Conservation (phyloP, 2,797 vertebrate species). For the Heliangelus exortis region DNA sequence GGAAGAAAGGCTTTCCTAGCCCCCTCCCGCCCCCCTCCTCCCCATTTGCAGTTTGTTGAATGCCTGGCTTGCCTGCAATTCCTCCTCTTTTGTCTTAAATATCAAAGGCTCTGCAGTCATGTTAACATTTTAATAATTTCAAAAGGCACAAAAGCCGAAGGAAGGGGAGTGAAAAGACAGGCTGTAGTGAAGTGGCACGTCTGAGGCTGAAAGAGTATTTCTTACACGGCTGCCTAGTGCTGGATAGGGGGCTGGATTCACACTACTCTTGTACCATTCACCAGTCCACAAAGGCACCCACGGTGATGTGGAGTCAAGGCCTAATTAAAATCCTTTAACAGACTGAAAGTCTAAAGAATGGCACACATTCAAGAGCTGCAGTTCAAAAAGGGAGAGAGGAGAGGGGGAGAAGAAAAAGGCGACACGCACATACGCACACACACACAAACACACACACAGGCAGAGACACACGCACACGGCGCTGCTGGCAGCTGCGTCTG, state of each 20-base stretch:
- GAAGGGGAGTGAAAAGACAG: slow-evolving; percentile 83
- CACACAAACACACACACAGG: background rate
- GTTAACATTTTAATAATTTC: slow-evolving; percentile 98
- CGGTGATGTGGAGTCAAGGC: slow-evolving; percentile 82
- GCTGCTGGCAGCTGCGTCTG: slow-evolving; percentile 79
- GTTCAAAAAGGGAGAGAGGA: slow-evolving; percentile 58
- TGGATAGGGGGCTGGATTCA: slow-evolving; percentile 77
- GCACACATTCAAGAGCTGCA: slow-evolving; percentile 78
- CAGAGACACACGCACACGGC: background rate
- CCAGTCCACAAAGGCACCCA: slow-evolving; percentile 82
- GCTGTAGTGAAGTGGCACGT: slow-evolving; percentile 85
- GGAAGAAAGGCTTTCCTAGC: slow-evolving; percentile 86
- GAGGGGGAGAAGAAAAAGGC: background rate
- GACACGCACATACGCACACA: background rate
- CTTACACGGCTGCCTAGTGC: slow-evolving; percentile 77
- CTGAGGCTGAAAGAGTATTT: slow-evolving; percentile 83
- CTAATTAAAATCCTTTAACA: slow-evolving; percentile 90
- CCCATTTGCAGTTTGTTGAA: slow-evolving; percentile 86
- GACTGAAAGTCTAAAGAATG: slow-evolving; percentile 77
- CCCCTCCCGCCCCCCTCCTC: slow-evolving; percentile 46
- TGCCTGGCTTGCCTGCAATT: slow-evolving; percentile 79
- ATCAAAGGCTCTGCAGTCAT: slow-evolving; percentile 94
- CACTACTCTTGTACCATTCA: slow-evolving; percentile 82
- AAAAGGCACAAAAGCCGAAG: slow-evolving; percentile 87
- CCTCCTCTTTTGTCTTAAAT: slow-evolving; percentile 98